Base-by-base conservation (phyloP, 2,113 vertebrate species). In the Lethenteron reissneri region DNA sequence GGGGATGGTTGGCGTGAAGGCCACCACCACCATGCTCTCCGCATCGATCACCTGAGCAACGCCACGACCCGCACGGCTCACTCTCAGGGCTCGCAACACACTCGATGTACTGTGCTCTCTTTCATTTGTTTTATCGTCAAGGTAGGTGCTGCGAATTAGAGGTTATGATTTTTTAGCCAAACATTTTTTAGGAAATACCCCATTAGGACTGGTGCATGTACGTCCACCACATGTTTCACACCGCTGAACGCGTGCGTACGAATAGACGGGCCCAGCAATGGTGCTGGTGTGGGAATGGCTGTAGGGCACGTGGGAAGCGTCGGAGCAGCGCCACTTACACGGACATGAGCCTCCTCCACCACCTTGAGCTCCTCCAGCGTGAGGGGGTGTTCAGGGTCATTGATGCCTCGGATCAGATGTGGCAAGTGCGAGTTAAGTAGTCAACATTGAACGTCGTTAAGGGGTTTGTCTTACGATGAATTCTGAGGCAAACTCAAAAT, bases 1-100 rank as follows among this genome's bases (percentile, higher is more conserved):
- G 0, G 94, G 91, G 71, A 97, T 96, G 21, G 94, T 96, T 76
- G 94, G 92, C 0, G 92, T 97, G 80, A 96, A 96, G 77, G 88
- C 87, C 56, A 96, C 81, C 0, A 78, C 79, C 71, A 92, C 94
- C 0, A 80, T 80, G 78, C 81, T 91, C 56, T 85, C 84, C 0
- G 78, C 76, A 41, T 97, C 88, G 12, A 81, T 81, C 69, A 90
- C 89, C 94, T 97, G 77, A 12, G 10, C 74, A 8, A 19, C 17
- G 12, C 58, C 25, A 56, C 3, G 4, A 59, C 11, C 58, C 10
- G 13, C 70, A 57, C 69, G 7, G 57, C 2, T 11, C 64, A 17
- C 64, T 25, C 64, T 69, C 62, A 19, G 6, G 19, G 14, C 19
- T 64, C 19, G 58, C 25, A 11, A 57, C 25, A 71, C 57, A 11